These are phyloP conservation scores for Cotesia chilonis DNA, from an alignment of 1,140 invertebrate genomes.

Conservation along the genomic window DNA sequence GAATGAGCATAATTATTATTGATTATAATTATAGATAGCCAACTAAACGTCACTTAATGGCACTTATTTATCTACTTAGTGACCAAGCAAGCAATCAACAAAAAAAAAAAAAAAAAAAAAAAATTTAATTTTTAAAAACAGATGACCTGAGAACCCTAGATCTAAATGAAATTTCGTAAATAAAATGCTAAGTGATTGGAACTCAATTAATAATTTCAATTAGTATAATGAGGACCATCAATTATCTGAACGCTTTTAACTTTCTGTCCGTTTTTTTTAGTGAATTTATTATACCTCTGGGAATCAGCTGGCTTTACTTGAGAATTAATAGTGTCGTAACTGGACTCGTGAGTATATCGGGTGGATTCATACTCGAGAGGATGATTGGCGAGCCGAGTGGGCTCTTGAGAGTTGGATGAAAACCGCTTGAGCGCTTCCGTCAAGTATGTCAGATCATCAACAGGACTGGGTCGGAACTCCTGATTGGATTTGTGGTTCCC, in stretches of 20 bases:
- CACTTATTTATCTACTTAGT: not conserved
- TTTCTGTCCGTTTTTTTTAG: slow-evolving; percentile 45
- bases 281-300: slow-evolving; percentile 18
- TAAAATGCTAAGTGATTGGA: too few species aligned
- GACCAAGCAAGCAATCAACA: too few species aligned
- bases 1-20: slow-evolving; percentile 3
- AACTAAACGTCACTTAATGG: slow-evolving; percentile 4
- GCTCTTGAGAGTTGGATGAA: slow-evolving; percentile 36
- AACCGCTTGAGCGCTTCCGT: slow-evolving; percentile 51
- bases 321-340: slow-evolving; percentile 38
- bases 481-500: slow-evolving; percentile 41
- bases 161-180: not conserved
- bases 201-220: too few species aligned
- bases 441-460: slow-evolving; percentile 51
- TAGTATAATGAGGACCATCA: slow-evolving; percentile 46
- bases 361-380: slow-evolving; percentile 32
- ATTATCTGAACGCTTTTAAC: slow-evolving; percentile 60
- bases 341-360: slow-evolving; percentile 33
- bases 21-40: not conserved
- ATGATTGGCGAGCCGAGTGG: slow-evolving; percentile 14
- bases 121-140: too few species aligned
- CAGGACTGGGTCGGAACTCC: slow-evolving; percentile 49
- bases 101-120: too few species aligned
- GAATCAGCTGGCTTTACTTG: not conserved
- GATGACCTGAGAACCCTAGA: too few species aligned